These are phyloP conservation scores for Rhaphigaster nebulosa DNA, from an alignment of 2,888 invertebrate genomes.

Conservation along the genomic window DNA sequence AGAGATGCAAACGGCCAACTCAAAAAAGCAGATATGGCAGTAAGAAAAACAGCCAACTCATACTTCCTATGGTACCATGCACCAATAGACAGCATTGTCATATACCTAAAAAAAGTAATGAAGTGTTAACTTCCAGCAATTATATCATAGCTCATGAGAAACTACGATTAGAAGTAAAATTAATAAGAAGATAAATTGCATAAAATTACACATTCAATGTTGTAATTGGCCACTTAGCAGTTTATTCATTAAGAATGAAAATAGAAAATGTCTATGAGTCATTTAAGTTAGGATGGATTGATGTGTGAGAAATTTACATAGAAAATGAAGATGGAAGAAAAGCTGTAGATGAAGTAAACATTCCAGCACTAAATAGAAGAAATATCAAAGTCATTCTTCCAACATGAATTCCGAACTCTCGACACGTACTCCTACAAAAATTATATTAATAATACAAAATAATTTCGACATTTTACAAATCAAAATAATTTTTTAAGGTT, in stretches of 20 bases:
- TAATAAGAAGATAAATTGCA: neutral
- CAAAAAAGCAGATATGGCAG: conserved; percentile 83
- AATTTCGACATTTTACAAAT: neutral
- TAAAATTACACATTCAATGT: neutral
- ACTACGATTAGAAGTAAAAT: neutral
- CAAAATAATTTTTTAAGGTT: neutral
- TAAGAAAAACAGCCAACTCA: conserved; percentile 84
- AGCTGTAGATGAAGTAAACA: conserved; percentile 89
- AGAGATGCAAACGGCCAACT: conserved; percentile 98
- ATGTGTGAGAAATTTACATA: conserved; percentile 71
- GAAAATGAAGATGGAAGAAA: conserved; percentile 97
- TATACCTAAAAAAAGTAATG: conserved; percentile 72
- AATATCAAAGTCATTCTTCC: conserved; percentile 86
- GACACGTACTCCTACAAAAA: conserved; percentile 83
- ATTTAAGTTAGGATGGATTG: neutral
- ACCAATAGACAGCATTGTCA: conserved; percentile 85
- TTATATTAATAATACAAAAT: neutral
- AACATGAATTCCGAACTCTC: conserved; percentile 90
- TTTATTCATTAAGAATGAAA: neutral
- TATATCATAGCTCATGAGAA: neutral
- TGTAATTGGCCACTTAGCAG: neutral
- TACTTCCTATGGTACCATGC: conserved; percentile 90
- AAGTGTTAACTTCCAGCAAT: neutral
- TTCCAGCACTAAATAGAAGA: conserved; percentile 88
- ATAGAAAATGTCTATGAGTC: neutral